Percentiles rank a stretch among this genome's conserved stretches.
Conservation (phyloP, 1,140 invertebrate genomes). For the Drosophila ohnishii region DNA sequence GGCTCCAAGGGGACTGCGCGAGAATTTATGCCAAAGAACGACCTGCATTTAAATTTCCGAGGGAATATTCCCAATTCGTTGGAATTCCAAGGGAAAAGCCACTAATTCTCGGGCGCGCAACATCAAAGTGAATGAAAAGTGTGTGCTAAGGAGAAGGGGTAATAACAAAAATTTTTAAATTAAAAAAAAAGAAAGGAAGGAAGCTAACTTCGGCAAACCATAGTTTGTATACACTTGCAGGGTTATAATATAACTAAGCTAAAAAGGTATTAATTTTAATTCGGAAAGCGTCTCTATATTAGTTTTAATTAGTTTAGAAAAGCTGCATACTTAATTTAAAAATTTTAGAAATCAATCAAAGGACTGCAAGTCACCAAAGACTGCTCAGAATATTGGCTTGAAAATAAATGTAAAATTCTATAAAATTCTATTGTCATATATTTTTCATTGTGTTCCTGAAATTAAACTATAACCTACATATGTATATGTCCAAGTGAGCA, state of each 20-base stretch:
- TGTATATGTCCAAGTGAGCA: background rate
- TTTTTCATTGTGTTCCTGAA: background rate
- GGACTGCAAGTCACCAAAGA: too few relatives aligned
- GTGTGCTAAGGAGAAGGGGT: background rate
- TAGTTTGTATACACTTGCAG: too few relatives aligned
- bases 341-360: too few relatives aligned
- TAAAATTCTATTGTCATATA: too few relatives aligned
- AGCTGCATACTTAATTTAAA: too few relatives aligned
- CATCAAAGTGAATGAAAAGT: conserved; percentile 20
- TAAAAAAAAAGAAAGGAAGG: background rate
- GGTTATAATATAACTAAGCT: too few relatives aligned
- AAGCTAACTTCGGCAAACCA: background rate
- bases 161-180: background rate
- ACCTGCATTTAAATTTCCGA: conserved; percentile 29
- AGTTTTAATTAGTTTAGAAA: too few relatives aligned
- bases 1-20: conserved; percentile 19
- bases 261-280: too few relatives aligned
- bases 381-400: too few relatives aligned
- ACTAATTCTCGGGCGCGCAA: conserved; percentile 14
- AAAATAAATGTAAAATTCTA: too few relatives aligned
- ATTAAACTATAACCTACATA: background rate
- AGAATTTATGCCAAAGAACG: conserved; percentile 41
- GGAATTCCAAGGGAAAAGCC: conserved; percentile 24
- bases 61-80: conserved; percentile 28
- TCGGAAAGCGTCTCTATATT: too few relatives aligned